Conservation (phyloP, 2,797 vertebrate genomes). For the Clangula hyemalis region DNA sequence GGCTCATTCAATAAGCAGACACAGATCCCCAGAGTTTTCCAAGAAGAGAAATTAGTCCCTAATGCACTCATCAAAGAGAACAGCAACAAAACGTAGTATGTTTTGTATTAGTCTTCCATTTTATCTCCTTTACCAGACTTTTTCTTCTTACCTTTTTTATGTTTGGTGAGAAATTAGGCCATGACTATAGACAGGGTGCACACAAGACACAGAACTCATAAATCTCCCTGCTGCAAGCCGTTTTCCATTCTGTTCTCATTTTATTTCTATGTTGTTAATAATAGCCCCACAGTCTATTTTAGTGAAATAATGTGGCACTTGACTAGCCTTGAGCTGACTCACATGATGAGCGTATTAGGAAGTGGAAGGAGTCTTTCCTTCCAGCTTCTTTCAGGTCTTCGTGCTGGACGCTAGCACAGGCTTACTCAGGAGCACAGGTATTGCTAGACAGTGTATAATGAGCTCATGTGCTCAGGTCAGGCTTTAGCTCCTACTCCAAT, state of each 20-base stretch:
- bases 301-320: neutral
- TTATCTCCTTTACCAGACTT: slow-evolving; percentile 14
- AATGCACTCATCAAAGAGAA: slow-evolving; percentile 45
- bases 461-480: neutral
- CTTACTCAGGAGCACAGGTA: too few species aligned
- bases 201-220: neutral
- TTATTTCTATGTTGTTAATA: slow-evolving; percentile 41
- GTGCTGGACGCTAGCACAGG: accelerated
- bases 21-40: slow-evolving; percentile 9
- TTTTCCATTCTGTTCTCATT: slow-evolving; percentile 17
- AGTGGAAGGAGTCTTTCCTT: neutral
- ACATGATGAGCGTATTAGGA: neutral
- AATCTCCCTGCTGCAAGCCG: neutral
- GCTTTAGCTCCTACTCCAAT: accelerated
- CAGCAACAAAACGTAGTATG: neutral
- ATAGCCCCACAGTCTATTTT: neutral
- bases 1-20: slow-evolving; percentile 13
- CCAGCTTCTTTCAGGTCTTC: neutral
- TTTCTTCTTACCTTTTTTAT: neutral
- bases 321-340: neutral
- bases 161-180: slow-evolving; percentile 16
- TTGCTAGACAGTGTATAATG: accelerated
- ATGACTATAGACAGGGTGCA: neutral
- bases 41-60: slow-evolving; percentile 18
- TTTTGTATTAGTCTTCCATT: slow-evolving; percentile 28